Conservation (phyloP, 2,113 vertebrate species). For the Macrotis lagotis region DNA sequence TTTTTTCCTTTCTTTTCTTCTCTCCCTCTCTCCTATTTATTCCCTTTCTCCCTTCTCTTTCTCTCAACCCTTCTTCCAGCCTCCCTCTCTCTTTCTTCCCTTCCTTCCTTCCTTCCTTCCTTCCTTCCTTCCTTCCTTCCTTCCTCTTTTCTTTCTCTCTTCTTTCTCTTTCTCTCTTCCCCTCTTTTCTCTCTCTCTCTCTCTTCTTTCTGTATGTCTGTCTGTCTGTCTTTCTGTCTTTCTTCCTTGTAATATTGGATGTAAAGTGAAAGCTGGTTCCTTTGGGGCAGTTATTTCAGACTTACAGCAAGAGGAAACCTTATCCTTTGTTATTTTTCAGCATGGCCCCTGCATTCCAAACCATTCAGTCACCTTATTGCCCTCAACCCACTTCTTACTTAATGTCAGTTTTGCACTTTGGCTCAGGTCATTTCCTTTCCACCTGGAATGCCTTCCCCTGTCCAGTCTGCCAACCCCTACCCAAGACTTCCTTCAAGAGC, state of each 20-base stretch:
- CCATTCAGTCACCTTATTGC: not conserved
- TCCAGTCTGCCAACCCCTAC: not conserved
- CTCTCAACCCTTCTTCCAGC: accelerated
- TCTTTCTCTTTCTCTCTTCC: too few species aligned
- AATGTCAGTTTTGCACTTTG: not conserved
- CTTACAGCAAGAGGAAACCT: not conserved
- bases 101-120: not conserved
- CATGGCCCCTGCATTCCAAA: not conserved
- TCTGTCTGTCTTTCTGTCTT: too few species aligned
- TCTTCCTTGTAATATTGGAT: not conserved
- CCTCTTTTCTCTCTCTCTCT: not conserved
- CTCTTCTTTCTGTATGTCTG: not conserved
- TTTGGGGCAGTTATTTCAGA: not conserved
- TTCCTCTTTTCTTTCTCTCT: not conserved
- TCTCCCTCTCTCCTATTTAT: accelerated
- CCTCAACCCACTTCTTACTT: too few species aligned
- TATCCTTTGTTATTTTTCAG: not conserved
- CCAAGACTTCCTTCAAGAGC: not conserved
- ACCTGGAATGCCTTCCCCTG: not conserved
- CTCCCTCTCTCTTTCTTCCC: too few species aligned
- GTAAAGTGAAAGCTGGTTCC: not conserved
- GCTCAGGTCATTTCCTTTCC: not conserved
- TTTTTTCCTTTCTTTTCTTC: accelerated
- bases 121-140: not conserved
- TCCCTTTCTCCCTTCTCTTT: not conserved